Conservation (phyloP, 2,888 invertebrate species). For the Meliscaeva auricollis region DNA sequence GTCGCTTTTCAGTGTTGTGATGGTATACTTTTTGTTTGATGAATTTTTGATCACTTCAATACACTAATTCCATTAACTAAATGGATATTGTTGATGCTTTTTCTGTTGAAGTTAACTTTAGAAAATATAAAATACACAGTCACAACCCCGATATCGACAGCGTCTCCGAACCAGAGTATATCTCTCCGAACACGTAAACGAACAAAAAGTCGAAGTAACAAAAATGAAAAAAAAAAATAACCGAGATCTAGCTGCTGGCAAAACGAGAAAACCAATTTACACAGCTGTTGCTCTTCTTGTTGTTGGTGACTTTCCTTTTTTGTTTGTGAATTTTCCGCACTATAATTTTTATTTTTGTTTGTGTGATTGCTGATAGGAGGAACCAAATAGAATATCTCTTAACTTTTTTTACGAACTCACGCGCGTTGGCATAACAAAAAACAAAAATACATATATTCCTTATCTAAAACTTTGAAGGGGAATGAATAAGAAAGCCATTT, state of each 20-base stretch:
- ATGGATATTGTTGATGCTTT: no score
- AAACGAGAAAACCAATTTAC: conserved; percentile 29
- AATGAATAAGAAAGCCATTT: background rate
- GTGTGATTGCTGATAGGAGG: conserved; percentile 7
- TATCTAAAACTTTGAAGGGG: conserved; percentile 37
- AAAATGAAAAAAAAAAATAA: conserved; percentile 22
- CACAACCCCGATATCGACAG: no score
- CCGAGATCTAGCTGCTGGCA: conserved; percentile 4
- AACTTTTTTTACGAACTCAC: conserved; percentile 19
- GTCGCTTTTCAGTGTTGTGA: no score
- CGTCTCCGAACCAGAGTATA: no score
- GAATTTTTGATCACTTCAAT: no score
- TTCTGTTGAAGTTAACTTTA: no score
- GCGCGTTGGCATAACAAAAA: conserved; percentile 12
- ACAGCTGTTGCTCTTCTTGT: conserved; percentile 62
- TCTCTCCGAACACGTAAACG: no score
- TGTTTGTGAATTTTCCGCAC: background rate
- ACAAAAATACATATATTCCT: background rate
- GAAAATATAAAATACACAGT: no score
- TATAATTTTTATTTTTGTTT: background rate
- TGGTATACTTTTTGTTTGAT: no score
- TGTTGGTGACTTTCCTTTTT: background rate
- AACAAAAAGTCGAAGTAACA: conserved; percentile 3
- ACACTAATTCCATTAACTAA: no score
- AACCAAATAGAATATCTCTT: conserved; percentile 44